Percentiles rank a stretch among this genome's conserved stretches.
Evolutionary conservation across 1,140 invertebrate species (phyloP).

Genomic region (Megathymus violae): DNA sequence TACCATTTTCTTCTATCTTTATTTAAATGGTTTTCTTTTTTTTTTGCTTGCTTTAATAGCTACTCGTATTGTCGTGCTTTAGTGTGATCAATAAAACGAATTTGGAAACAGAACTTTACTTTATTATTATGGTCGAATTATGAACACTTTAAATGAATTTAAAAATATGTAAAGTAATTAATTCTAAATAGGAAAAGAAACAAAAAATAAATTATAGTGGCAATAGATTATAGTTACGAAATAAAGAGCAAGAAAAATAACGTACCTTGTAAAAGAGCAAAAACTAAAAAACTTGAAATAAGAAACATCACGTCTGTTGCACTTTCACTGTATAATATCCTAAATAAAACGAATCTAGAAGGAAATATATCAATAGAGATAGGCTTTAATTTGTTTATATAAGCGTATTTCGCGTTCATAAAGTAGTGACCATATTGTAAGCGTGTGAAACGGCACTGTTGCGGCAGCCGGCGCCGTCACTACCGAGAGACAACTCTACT

Average conservation of each 20-base stretch:
- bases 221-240: too few relatives aligned
- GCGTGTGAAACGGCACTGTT: slow-evolving; percentile 33
- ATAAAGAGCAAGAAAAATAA: slow-evolving; percentile 21
- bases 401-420: slow-evolving; percentile 21
- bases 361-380: neutral
- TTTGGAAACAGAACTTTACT: too few relatives aligned
- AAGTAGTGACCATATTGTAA: slow-evolving; percentile 26
- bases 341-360: neutral
- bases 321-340: slow-evolving; percentile 13
- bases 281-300: slow-evolving; percentile 32
- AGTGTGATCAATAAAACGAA: too few relatives aligned
- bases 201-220: too few relatives aligned
- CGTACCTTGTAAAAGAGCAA: slow-evolving; percentile 48
- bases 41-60: too few relatives aligned
- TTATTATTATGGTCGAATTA: too few relatives aligned
- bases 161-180: too few relatives aligned
- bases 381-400: slow-evolving; percentile 17
- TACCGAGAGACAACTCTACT: slow-evolving; percentile 47
- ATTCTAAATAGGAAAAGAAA: too few relatives aligned
- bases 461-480: slow-evolving; percentile 33
- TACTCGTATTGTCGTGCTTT: too few relatives aligned
- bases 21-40: too few relatives aligned
- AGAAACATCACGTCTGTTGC: slow-evolving; percentile 39
- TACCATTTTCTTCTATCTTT: too few relatives aligned
- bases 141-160: too few relatives aligned